These are phyloP conservation scores for Dipus sagitta DNA, from an alignment of 2,797 vertebrate species.

Conservation along the genomic window DNA sequence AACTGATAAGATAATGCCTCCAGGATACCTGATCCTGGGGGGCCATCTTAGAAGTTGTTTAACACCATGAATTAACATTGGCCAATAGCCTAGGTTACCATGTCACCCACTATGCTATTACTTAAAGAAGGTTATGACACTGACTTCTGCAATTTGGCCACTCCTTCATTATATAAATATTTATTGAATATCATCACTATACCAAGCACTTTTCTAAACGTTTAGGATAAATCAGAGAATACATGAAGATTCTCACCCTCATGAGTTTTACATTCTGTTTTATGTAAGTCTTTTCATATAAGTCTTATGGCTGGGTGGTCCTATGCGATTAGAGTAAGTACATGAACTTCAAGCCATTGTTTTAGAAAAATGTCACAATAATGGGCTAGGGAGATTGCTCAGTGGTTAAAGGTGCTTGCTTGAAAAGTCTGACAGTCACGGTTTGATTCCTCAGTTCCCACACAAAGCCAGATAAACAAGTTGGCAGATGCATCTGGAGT, in stretches of 20 bases:
- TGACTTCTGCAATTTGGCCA: neutral
- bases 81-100: neutral
- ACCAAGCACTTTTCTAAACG: neutral
- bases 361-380: neutral
- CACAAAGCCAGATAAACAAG: too few relatives aligned
- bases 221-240: neutral
- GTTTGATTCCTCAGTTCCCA: too few relatives aligned
- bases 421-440: too few relatives aligned
- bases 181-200: neutral
- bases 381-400: too few relatives aligned
- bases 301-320: neutral
- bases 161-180: neutral
- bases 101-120: neutral
- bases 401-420: too few relatives aligned
- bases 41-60: neutral
- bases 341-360: neutral
- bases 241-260: neutral
- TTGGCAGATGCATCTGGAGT: too few relatives aligned
- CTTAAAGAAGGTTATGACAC: neutral
- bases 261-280: neutral
- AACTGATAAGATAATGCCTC: neutral
- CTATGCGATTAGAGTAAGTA: neutral
- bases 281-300: conserved; percentile 38
- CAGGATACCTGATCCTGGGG: neutral
- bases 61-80: neutral